Conservation (phyloP, 2,797 vertebrate genomes). For the Aselliscus stoliczkanus region DNA sequence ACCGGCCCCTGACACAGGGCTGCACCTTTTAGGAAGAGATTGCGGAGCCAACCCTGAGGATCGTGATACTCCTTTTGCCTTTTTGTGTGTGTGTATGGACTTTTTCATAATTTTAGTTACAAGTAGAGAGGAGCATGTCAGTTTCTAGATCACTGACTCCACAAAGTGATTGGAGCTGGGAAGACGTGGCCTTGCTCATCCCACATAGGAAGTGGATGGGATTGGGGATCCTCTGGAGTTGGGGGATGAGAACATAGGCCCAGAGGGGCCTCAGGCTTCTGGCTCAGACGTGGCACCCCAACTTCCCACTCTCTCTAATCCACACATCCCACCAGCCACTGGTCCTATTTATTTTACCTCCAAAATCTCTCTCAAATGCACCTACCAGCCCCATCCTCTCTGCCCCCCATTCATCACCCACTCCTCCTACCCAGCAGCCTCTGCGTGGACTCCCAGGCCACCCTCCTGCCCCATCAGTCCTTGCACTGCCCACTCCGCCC, state of each 20-base stretch:
- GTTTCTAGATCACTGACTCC: neutral
- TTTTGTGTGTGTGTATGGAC: neutral
- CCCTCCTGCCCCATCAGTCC: neutral
- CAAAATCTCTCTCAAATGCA: neutral
- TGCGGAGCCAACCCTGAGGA: neutral
- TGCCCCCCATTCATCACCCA: too few relatives aligned
- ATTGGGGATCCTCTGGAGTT: neutral
- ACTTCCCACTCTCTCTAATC: too few relatives aligned
- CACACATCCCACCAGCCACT: neutral
- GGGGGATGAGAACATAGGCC: neutral
- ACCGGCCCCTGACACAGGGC: neutral
- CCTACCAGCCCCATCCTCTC: neutral
- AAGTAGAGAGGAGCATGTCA: neutral
- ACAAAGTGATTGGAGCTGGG: neutral
- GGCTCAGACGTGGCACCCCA: neutral
- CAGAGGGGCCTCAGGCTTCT: neutral
- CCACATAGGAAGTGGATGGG: neutral
- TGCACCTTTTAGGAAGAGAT: neutral
- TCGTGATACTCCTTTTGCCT: neutral
- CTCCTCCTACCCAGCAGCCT: too few relatives aligned
- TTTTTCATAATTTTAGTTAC: neutral
- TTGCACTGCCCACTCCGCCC: rapidly evolving
- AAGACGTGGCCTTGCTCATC: neutral
- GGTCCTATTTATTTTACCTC: neutral
- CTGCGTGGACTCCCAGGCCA: neutral